Conservation (phyloP, 1,140 invertebrate species). For the Hypothenemus hampei region DNA sequence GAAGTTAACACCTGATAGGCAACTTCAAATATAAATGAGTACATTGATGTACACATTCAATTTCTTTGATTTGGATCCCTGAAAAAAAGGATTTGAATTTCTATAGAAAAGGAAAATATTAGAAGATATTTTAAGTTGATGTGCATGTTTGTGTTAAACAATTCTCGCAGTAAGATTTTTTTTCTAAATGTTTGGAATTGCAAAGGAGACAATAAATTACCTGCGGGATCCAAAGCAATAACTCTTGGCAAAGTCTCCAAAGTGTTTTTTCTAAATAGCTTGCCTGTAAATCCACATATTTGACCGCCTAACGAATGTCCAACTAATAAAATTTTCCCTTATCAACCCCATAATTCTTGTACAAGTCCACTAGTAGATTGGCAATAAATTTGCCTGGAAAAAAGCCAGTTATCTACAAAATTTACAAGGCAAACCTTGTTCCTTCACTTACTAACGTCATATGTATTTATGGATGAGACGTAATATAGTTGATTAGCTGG, state of each 20-base stretch:
- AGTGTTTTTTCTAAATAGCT: constrained; percentile 45
- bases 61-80: too few relatives aligned
- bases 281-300: constrained; percentile 69
- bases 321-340: constrained; percentile 62
- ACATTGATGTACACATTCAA: too few relatives aligned
- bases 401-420: not conserved
- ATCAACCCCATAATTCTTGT: constrained; percentile 30
- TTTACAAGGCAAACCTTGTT: not conserved
- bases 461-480: constrained; percentile 37
- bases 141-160: too few relatives aligned
- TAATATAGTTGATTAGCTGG: constrained; percentile 49
- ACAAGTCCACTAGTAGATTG: constrained; percentile 42
- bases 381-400: constrained; percentile 36
- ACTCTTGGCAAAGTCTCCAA: constrained; percentile 55
- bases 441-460: constrained; percentile 41
- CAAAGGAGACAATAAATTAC: too few relatives aligned
- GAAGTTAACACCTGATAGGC: too few relatives aligned
- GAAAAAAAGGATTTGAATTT: too few relatives aligned
- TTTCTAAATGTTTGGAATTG: too few relatives aligned
- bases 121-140: too few relatives aligned
- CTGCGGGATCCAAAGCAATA: constrained; percentile 66
- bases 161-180: too few relatives aligned
- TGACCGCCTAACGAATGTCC: constrained; percentile 84
- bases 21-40: too few relatives aligned
- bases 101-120: too few relatives aligned